Conservation (phyloP, 2,113 vertebrate genomes). For the Sterna hirundo region DNA sequence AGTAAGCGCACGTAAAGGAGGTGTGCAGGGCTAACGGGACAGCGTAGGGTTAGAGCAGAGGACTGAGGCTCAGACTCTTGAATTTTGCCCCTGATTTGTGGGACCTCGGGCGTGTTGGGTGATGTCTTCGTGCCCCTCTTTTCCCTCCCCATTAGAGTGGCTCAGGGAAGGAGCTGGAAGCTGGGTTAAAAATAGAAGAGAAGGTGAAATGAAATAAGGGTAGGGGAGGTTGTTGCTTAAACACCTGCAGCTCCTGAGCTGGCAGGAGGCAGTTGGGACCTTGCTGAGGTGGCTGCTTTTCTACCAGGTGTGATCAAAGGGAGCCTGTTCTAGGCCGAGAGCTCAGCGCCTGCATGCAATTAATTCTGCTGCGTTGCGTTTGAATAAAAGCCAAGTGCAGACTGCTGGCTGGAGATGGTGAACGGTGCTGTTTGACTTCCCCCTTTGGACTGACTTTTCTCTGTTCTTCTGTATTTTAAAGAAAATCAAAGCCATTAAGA, state of each 20-base stretch:
- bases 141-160: accelerated
- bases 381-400: not conserved
- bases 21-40: not conserved
- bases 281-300: slow-evolving; percentile 16
- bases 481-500: slow-evolving; percentile 96
- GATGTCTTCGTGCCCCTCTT: not conserved
- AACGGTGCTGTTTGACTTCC: too few relatives aligned
- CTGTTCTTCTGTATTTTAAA: not conserved
- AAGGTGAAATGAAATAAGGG: not conserved
- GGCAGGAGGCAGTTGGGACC: not conserved
- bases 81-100: accelerated
- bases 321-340: not conserved
- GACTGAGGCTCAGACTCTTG: not conserved
- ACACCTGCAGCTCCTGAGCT: slow-evolving; percentile 10
- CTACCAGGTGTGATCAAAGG: not conserved
- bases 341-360: not conserved
- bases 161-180: not conserved
- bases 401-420: not conserved
- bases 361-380: not conserved
- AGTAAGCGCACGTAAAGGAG: accelerated
- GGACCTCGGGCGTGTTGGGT: not conserved
- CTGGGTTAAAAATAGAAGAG: not conserved
- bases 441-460: not conserved
- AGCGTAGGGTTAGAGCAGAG: not conserved
- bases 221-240: not conserved